Conservation (phyloP, 2,797 vertebrate genomes). For the Sebastes vulpes region DNA sequence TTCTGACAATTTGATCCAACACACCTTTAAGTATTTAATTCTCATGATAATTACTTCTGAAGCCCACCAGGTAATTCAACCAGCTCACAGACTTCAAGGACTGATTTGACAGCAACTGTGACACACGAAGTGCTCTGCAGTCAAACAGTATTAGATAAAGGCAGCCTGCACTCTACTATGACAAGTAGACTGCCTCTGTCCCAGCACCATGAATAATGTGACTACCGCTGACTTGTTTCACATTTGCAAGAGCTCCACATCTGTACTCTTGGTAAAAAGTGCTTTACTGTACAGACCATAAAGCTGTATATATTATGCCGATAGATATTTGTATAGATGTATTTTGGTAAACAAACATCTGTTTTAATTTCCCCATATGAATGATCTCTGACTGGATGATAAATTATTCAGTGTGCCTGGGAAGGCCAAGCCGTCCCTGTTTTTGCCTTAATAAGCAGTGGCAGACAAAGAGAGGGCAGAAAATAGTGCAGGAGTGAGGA, state of each 20-base stretch:
- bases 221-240: conserved; percentile 25
- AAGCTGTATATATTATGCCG: not conserved
- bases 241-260: conserved; percentile 21
- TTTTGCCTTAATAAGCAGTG: conserved; percentile 66
- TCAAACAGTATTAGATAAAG: conserved; percentile 50
- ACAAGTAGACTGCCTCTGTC: conserved; percentile 36
- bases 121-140: conserved; percentile 48
- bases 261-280: conserved; percentile 1
- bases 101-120: conserved; percentile 31
- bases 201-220: conserved; percentile 48
- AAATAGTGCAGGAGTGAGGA: conserved; percentile 61
- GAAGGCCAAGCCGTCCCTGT: conserved; percentile 31
- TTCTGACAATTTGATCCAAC: conserved; percentile 8
- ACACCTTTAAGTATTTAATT: conserved; percentile 6
- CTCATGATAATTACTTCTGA: conserved; percentile 20
- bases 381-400: conserved; percentile 23
- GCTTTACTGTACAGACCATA: not conserved
- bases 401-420: conserved; percentile 63
- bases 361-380: conserved; percentile 38
- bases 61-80: conserved; percentile 26
- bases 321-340: not conserved
- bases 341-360: conserved; percentile 35
- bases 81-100: conserved; percentile 41
- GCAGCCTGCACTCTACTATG: conserved; percentile 16
- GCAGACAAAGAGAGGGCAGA: conserved; percentile 64